A percentile compares a stretch with the other conserved stretches of the same genome.
Evolutionary conservation across 2,888 invertebrate species (phyloP).

Genomic region (Adineta ricciae): DNA sequence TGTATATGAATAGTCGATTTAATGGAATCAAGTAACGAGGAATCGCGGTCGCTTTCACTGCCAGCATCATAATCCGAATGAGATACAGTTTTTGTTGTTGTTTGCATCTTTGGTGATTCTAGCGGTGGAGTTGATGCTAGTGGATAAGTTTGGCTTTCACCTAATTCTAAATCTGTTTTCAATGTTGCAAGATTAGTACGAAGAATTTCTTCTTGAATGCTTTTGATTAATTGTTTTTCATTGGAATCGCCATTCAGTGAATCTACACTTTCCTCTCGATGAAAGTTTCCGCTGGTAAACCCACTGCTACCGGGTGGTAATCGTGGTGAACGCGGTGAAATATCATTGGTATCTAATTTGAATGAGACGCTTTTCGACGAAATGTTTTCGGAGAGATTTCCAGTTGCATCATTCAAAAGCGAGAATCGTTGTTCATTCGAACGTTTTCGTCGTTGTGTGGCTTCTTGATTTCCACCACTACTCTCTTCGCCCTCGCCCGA

Average conservation of each 20-base stretch:
- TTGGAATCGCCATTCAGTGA: not conserved
- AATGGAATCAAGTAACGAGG: not conserved
- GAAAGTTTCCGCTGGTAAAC: not conserved
- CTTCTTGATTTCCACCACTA: not conserved
- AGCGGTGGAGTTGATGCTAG: not conserved
- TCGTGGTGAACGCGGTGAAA: not conserved
- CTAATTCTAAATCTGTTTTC: not conserved
- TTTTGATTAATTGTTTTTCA: not conserved
- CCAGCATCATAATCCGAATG: not conserved
- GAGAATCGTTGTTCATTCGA: not conserved
- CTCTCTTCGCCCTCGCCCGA: not conserved
- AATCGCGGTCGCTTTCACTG: slow-evolving; percentile 17
- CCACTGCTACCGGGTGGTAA: not conserved
- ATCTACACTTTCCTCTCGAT: slow-evolving; percentile 5
- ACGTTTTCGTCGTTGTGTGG: not conserved
- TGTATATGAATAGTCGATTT: not conserved
- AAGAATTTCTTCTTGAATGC: not conserved
- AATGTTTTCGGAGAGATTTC: not conserved
- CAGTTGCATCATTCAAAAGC: not conserved
- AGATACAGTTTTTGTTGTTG: not conserved
- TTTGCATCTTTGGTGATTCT: not conserved
- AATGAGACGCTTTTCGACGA: not conserved
- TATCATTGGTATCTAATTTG: not conserved
- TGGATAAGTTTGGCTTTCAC: not conserved
- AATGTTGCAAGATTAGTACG: not conserved